Evolutionary conservation across 2,888 invertebrate genomes (phyloP).

Genomic region (Diarsia brunnea): DNA sequence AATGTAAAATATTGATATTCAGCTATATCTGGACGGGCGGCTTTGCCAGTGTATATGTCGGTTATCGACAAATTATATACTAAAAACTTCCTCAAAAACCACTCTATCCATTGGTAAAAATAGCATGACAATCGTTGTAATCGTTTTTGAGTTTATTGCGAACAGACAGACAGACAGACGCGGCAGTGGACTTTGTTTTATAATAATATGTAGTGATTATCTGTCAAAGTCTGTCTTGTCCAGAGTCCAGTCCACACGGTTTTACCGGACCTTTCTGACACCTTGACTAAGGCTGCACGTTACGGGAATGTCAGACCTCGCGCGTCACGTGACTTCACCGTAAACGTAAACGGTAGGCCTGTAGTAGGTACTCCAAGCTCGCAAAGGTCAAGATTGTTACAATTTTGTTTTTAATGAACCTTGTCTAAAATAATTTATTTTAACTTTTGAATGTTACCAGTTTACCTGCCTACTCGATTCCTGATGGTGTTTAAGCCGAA

Average conservation of each 20-base stretch:
- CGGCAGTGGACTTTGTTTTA: no score
- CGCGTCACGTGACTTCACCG: background rate
- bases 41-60: no score
- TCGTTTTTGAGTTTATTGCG: no score
- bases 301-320: background rate
- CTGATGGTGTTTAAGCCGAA: background rate
- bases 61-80: no score
- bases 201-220: no score
- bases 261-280: background rate
- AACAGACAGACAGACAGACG: no score
- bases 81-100: no score
- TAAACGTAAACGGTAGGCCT: background rate
- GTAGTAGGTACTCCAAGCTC: background rate
- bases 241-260: background rate
- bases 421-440: background rate
- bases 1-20: no score
- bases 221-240: background rate
- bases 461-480: background rate
- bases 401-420: slow-evolving; percentile 9
- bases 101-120: no score
- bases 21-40: no score
- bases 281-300: background rate
- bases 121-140: no score
- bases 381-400: background rate
- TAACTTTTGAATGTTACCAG: background rate